Conservation (phyloP, 2,113 vertebrate species). For the Lethenteron camtschaticum region DNA sequence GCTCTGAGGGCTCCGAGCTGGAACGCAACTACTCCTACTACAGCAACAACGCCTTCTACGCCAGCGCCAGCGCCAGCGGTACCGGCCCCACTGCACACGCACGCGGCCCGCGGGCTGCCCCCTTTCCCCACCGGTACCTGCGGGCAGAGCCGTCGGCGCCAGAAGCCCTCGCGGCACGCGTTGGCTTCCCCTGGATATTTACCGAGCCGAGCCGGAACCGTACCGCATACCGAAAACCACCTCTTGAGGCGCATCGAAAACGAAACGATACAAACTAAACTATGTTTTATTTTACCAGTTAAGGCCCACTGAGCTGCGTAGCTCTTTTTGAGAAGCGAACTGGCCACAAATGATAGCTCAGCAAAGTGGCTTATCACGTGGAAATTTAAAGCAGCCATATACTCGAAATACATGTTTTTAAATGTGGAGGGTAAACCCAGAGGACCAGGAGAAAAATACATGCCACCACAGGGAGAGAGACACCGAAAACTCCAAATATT, state of each 20-base stretch:
- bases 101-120: background rate
- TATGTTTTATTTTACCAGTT: too few relatives aligned
- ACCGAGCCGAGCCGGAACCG: background rate
- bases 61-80: conserved; percentile 18
- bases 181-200: background rate
- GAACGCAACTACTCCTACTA: conserved; percentile 51
- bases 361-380: too few relatives aligned
- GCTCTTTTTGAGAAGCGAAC: too few relatives aligned
- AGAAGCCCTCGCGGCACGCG: background rate
- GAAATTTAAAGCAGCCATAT: too few relatives aligned
- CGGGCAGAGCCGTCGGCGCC: background rate
- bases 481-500: too few relatives aligned
- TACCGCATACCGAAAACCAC: background rate
- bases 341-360: too few relatives aligned
- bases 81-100: background rate
- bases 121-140: background rate
- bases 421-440: too few relatives aligned
- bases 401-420: too few relatives aligned
- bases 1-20: conserved; percentile 52
- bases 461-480: too few relatives aligned
- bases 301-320: too few relatives aligned
- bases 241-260: background rate
- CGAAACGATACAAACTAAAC: too few relatives aligned
- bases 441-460: too few relatives aligned
- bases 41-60: conserved; percentile 40